phyloP scores from a whole-genome alignment of 1,140 invertebrate genomes.

The Charaxes varanes region DNA sequence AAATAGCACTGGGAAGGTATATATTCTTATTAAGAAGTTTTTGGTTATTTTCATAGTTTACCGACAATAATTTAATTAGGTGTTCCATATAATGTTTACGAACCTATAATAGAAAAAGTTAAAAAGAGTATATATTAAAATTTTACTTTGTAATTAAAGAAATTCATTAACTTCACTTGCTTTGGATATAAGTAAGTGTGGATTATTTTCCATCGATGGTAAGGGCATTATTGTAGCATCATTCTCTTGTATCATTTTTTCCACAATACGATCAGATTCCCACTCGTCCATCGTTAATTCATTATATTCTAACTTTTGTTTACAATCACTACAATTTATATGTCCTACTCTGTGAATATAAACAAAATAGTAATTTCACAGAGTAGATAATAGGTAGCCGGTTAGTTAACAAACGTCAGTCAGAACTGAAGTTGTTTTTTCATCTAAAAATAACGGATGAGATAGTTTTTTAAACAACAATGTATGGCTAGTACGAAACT shows the following conservation, averaged over 20 bases:
- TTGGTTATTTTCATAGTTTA: conserved; percentile 61
- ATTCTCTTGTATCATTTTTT: conserved; percentile 41
- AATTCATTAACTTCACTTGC: conserved; percentile 22
- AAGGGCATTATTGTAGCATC: conserved; percentile 45
- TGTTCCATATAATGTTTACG: conserved; percentile 67
- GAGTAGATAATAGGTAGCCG: too few species aligned
- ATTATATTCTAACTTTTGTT: neutral
- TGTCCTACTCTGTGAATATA: too few species aligned
- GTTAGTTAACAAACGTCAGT: too few species aligned
- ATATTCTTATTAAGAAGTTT: conserved; percentile 54
- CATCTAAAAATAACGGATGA: too few species aligned
- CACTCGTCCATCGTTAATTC: conserved; percentile 16
- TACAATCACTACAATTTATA: too few species aligned
- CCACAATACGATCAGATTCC: conserved; percentile 34
- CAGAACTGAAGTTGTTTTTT: too few species aligned
- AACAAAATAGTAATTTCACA: too few species aligned
- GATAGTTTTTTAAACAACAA: too few species aligned
- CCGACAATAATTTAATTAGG: conserved; percentile 53
- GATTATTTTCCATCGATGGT: conserved; percentile 49
- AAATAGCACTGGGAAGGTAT: conserved; percentile 64
- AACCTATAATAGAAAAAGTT: conserved; percentile 31
- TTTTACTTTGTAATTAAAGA: neutral
- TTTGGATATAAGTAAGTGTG: conserved; percentile 60
- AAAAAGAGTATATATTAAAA: too few species aligned
- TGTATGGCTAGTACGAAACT: too few species aligned